Base-by-base conservation (phyloP, 53 echinoderm and acorn worm genomes). In the Apostichopus leukothele region DNA sequence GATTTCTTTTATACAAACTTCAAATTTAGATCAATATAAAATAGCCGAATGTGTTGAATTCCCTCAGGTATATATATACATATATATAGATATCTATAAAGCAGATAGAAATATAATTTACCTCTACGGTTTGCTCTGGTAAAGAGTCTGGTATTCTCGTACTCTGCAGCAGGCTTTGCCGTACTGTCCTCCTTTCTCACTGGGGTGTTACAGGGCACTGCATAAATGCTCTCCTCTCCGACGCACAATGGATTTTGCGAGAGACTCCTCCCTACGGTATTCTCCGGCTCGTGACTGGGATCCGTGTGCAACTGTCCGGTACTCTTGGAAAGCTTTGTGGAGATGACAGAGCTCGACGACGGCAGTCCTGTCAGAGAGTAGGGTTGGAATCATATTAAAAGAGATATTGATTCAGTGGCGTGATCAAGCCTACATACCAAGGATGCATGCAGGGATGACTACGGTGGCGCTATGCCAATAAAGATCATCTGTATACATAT, bases 141-240 rank as follows among this genome's bases (percentile, higher is more conserved):
- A 51, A 81, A 81, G 57, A 55, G 81, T 81, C 59, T 81, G 54
- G 81, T 81, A 9, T 81, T 81, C 12, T n/a, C 81, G 20, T 81
- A 81, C 55, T 81, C 81, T 81, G 81, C 13, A 9, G 16, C 39
- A 7, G 71, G 13, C 22, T 55, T 81, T 0, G 71, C 71, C 0
- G 14, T 71, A 10, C 53, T 52, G 11, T 59, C 22, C 5, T 81
- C 81, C 81, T 54, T 8, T 13, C 54, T 53, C 20, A 54, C 19
- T 5, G 54, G 81, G 11, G 10, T 54, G 21, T 23, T 81, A 18
- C 18, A 59, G 23, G 81, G 81, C 54, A 81, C 81, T 20, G 81
- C 55, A 5, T 81, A 81, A 25, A 81, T 52, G 3, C 18, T 81
- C 10, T 81, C 81, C 12, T 59, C 20, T 16, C 54, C 11, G 18